phyloP scores from a whole-genome alignment of 2,797 vertebrate genomes.

The Scomberomorus guttatus region DNA sequence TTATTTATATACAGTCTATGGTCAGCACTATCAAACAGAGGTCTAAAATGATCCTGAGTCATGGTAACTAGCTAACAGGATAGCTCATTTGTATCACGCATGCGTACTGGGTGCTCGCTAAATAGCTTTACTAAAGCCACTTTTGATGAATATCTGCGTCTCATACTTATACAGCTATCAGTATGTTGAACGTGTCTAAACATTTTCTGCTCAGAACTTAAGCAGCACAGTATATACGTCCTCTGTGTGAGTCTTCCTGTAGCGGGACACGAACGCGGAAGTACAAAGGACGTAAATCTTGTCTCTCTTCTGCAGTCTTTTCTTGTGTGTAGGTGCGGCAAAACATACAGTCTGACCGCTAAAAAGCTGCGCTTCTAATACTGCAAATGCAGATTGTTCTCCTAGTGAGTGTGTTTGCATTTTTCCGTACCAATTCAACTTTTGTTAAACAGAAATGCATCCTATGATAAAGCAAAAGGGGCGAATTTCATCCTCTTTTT shows the following conservation, averaged over 20 bases:
- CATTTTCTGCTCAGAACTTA: accelerated
- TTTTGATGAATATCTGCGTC: not conserved
- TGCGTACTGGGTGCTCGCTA: not conserved
- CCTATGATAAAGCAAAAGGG: not conserved
- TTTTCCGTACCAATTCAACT: not conserved
- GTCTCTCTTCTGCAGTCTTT: not conserved
- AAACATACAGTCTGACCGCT: not conserved
- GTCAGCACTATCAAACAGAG: not conserved
- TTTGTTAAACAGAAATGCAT: not conserved
- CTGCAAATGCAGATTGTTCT: not conserved
- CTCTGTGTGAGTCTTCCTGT: accelerated
- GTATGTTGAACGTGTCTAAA: accelerated
- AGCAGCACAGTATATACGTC: accelerated
- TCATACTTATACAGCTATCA: accelerated
- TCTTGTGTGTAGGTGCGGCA: constrained; percentile 31
- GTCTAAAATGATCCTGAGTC: not conserved
- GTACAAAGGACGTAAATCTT: accelerated
- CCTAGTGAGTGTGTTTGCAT: accelerated
- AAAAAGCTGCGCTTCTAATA: accelerated
- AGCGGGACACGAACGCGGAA: constrained; percentile 35
- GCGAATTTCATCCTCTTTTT: not conserved
- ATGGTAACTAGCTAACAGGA: not conserved
- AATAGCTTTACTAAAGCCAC: not conserved
- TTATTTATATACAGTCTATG: not conserved
- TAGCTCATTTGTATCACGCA: not conserved